Conservation (phyloP, 2,113 vertebrate species). For the Indicator indicator region DNA sequence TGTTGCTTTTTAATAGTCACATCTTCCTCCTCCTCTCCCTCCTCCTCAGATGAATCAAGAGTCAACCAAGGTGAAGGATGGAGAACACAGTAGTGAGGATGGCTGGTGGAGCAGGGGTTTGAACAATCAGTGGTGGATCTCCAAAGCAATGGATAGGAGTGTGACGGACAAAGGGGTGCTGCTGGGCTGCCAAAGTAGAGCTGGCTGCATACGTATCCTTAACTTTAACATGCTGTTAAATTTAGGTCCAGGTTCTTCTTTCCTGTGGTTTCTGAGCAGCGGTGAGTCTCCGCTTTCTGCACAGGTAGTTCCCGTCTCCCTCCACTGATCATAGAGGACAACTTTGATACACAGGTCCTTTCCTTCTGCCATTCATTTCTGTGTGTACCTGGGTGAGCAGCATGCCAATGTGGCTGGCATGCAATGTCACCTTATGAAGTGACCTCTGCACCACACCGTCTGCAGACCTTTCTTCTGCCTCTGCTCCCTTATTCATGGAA, state of each 20-base stretch:
- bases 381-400: background rate
- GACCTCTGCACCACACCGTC: background rate
- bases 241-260: background rate
- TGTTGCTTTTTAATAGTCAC: background rate
- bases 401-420: rapidly evolving
- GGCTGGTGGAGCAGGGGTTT: background rate
- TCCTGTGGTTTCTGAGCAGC: background rate
- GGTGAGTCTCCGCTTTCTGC: background rate
- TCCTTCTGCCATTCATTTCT: background rate
- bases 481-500: background rate
- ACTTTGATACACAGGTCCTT: rapidly evolving
- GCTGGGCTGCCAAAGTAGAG: background rate
- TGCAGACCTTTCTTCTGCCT: background rate
- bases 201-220: background rate
- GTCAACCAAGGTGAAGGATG: background rate
- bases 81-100: background rate
- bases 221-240: background rate
- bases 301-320: background rate
- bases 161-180: rapidly evolving
- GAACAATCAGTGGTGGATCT: background rate
- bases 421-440: background rate
- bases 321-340: background rate
- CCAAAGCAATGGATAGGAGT: background rate
- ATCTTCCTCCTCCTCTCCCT: background rate
- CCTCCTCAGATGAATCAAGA: background rate